These are phyloP conservation scores for Pocillopora meandrina DNA, from an alignment of 92 coral and sea anemone species.

Conservation along the genomic window DNA sequence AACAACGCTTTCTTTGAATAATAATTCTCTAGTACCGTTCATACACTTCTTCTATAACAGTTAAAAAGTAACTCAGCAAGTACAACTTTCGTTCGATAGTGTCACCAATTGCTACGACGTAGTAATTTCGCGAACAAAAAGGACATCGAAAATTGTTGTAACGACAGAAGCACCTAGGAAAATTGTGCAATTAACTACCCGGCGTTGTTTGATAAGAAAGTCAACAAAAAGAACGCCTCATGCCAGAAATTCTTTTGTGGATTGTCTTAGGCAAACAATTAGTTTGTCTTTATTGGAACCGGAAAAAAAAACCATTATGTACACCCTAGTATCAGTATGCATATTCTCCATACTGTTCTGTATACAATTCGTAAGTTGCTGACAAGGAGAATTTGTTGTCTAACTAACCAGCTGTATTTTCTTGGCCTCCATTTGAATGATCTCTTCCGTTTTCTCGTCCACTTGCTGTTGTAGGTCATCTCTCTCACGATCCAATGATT, in stretches of 20 bases:
- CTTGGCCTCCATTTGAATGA: conserved; percentile 86
- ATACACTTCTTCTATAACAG: neutral
- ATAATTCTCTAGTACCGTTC: neutral
- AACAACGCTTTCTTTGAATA: neutral
- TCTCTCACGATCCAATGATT: conserved; percentile 90
- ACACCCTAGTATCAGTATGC: too few relatives aligned
- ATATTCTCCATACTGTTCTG: too few relatives aligned
- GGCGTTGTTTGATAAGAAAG: conserved; percentile 24
- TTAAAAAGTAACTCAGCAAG: neutral
- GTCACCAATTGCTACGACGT: neutral
- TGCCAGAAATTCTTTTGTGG: conserved; percentile 14
- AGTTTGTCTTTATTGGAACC: conserved; percentile 2
- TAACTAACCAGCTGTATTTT: conserved; percentile 75
- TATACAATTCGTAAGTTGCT: too few relatives aligned
- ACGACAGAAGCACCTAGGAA: conserved; percentile 10
- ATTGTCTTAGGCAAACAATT: conserved; percentile 13
- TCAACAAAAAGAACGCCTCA: conserved; percentile 14
- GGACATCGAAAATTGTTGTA: neutral
- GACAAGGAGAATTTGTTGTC: too few relatives aligned
- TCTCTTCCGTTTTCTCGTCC: conserved; percentile 93
- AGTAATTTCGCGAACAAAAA: neutral
- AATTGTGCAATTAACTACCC: conserved; percentile 11
- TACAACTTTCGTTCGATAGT: neutral
- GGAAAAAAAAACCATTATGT: too few relatives aligned
- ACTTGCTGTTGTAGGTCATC: conserved; percentile 93